These are phyloP conservation scores for Pleuronectes platessa DNA, from an alignment of 2,113 vertebrate species.

Conservation along the genomic window DNA sequence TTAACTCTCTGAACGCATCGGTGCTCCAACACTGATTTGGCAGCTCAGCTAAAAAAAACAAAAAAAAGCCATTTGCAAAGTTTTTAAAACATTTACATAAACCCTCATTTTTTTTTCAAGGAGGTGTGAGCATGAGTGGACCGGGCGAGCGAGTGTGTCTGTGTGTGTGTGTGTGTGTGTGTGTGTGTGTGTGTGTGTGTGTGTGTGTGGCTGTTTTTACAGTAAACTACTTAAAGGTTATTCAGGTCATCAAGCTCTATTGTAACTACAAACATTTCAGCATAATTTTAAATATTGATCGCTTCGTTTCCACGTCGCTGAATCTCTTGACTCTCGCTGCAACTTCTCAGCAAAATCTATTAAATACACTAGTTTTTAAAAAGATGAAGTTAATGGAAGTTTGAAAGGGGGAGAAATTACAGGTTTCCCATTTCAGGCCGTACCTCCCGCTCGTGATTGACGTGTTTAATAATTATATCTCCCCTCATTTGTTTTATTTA, in stretches of 20 bases:
- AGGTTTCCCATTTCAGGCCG: conserved; percentile 23
- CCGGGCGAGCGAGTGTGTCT: conserved; percentile 19
- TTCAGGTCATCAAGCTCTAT: neutral
- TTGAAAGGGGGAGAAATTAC: conserved; percentile 4
- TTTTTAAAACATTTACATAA: conserved; percentile 58
- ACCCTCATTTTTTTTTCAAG: conserved; percentile 42
- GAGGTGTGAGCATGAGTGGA: conserved; percentile 26
- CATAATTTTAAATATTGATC: neutral
- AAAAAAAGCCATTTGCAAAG: conserved; percentile 29
- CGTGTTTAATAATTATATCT: conserved; percentile 13
- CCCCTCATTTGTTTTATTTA: neutral
- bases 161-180: neutral
- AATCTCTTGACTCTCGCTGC: neutral
- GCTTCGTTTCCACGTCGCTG: neutral
- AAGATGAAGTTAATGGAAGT: neutral
- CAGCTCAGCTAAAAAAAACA: conserved; percentile 46
- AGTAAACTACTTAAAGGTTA: neutral
- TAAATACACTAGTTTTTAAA: neutral
- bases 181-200: too few relatives aligned
- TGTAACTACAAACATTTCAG: neutral
- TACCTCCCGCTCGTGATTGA: conserved; percentile 15
- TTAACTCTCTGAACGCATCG: conserved; percentile 32
- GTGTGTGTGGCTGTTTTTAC: conserved; percentile 12
- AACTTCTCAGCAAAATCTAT: neutral
- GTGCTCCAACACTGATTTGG: conserved; percentile 26